Evolutionary conservation across 2,113 vertebrate species (phyloP).

Genomic region (Polypterus bichir): DNA sequence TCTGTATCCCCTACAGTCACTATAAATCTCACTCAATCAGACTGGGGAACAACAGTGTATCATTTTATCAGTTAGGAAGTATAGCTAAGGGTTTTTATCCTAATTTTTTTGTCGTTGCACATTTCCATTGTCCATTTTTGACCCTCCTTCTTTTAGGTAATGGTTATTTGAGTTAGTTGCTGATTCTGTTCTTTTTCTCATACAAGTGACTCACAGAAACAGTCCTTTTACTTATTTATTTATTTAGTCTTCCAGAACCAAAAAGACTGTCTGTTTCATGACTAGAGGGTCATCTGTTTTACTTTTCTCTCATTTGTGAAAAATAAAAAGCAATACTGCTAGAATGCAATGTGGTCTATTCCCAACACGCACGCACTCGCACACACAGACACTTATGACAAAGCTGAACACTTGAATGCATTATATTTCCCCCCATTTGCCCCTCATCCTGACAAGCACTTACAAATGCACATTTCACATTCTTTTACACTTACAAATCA

Average conservation of each 20-base stretch:
- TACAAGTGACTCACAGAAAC: too few species aligned
- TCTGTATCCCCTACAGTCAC: too few species aligned
- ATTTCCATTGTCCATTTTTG: too few species aligned
- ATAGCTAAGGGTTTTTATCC: too few species aligned
- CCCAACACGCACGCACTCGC: neutral
- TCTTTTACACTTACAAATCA: constrained; percentile 4
- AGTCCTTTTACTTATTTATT: neutral
- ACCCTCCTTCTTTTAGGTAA: too few species aligned
- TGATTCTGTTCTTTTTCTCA: too few species aligned
- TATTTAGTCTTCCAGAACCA: neutral
- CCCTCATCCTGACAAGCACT: neutral
- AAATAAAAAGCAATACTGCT: neutral
- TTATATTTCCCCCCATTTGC: neutral
- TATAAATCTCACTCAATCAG: too few species aligned
- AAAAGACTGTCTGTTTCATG: neutral
- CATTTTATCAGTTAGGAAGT: too few species aligned
- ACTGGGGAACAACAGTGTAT: too few species aligned
- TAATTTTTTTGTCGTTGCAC: too few species aligned
- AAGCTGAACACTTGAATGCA: neutral
- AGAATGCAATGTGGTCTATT: neutral
- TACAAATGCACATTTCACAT: constrained; percentile 1
- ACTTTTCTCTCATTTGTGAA: neutral
- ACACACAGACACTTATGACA: neutral
- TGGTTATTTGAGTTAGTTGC: too few species aligned
- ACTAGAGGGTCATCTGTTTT: neutral